Percentiles rank a stretch among this genome's conserved stretches.
Conservation (phyloP, 2,888 invertebrate species). For the Pteria penguin region DNA sequence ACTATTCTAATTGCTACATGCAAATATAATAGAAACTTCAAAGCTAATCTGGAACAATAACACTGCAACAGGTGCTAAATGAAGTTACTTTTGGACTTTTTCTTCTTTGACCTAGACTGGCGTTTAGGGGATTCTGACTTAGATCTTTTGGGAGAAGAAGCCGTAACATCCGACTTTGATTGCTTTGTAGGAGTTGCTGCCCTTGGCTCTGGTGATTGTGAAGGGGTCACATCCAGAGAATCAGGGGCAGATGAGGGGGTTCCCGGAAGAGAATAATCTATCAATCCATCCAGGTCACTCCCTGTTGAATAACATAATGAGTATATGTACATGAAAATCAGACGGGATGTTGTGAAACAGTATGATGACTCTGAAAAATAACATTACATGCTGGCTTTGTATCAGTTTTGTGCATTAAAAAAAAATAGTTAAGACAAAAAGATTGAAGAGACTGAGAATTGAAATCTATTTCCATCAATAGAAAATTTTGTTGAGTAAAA, state of each 20-base stretch:
- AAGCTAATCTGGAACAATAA: neutral
- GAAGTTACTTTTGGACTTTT: slow-evolving; percentile 40
- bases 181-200: neutral
- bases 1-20: too few species aligned
- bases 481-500: too few species aligned
- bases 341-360: neutral
- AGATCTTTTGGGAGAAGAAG: neutral
- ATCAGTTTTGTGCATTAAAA: too few species aligned
- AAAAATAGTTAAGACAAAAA: too few species aligned
- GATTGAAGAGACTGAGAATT: too few species aligned
- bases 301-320: slow-evolving; percentile 28
- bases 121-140: slow-evolving; percentile 10
- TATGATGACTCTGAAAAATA: too few species aligned
- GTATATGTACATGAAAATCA: neutral
- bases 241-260: slow-evolving; percentile 29
- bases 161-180: neutral
- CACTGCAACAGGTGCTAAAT: neutral
- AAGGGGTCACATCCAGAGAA: slow-evolving; percentile 21
- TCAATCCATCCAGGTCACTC: slow-evolving; percentile 34
- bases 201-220: slow-evolving; percentile 10
- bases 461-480: too few species aligned
- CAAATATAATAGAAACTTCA: neutral
- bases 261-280: slow-evolving; percentile 40
- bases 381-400: too few species aligned
- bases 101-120: slow-evolving; percentile 38